phyloP scores from a whole-genome alignment of 2,888 invertebrate species.

The Agonopterix alstromeriana region DNA sequence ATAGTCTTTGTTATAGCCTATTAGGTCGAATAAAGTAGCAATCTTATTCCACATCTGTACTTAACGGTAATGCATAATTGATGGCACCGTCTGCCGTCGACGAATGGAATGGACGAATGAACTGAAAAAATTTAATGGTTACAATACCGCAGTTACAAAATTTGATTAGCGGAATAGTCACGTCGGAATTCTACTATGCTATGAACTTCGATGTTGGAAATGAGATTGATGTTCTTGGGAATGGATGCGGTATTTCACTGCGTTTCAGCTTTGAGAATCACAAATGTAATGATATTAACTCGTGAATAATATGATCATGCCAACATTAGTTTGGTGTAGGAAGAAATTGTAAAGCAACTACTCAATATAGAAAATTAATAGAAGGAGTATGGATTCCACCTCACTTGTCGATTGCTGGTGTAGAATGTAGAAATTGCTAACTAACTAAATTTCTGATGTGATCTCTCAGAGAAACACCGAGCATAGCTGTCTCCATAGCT shows the following conservation, averaged over 20 bases:
- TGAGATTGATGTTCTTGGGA: constrained; percentile 1
- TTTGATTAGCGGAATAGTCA: constrained; percentile 75
- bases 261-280: too few species aligned
- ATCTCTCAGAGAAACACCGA: too few species aligned
- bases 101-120: not conserved
- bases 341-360: too few species aligned
- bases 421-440: too few species aligned
- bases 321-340: too few species aligned
- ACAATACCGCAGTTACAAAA: constrained; percentile 75
- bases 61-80: constrained; percentile 69
- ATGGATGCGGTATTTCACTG: constrained; percentile 34
- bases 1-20: not conserved
- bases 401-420: too few species aligned
- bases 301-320: too few species aligned
- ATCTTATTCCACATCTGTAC: constrained; percentile 15
- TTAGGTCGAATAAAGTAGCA: constrained; percentile 7
- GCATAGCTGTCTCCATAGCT: too few species aligned
- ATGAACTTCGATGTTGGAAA: constrained; percentile 30
- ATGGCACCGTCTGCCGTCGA: constrained; percentile 29
- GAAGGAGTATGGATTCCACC: too few species aligned
- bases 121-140: constrained; percentile 61
- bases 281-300: too few species aligned
- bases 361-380: too few species aligned
- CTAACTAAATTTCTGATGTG: too few species aligned
- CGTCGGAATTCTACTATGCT: constrained; percentile 69